Conservation (phyloP, 37 sponge, comb jelly and placozoan genomes). For the Hormiphora californensis region DNA sequence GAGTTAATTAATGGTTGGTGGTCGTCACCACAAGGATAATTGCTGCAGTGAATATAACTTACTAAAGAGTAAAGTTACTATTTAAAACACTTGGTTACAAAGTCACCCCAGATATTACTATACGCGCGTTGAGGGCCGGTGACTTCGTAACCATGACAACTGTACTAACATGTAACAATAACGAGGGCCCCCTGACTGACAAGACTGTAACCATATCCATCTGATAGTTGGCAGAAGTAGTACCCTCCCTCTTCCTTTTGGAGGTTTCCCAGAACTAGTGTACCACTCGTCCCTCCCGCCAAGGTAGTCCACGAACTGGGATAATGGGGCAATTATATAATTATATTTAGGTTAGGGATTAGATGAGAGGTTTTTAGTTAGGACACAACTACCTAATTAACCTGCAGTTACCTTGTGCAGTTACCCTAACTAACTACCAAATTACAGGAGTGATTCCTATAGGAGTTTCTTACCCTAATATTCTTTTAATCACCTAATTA, state of each 20-base stretch:
- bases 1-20: no score
- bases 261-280: slow-evolving; percentile 32
- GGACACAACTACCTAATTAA: no score
- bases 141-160: no score
- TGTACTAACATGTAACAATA: slow-evolving; percentile 29
- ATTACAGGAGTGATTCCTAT: no score
- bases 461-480: no score
- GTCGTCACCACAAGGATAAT: neutral
- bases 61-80: no score
- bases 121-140: no score
- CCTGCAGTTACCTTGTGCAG: no score
- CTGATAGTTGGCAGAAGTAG: slow-evolving; percentile 37
- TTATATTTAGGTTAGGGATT: neutral
- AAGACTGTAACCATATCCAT: slow-evolving; percentile 41
- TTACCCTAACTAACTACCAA: no score
- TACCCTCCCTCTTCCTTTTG: slow-evolving; percentile 32
- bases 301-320: neutral
- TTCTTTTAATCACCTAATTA: no score
- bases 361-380: neutral
- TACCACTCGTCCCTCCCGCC: slow-evolving; percentile 35
- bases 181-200: slow-evolving; percentile 34
- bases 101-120: neutral
- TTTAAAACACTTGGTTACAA: neutral
- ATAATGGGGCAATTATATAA: neutral
- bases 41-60: neutral